These are phyloP conservation scores for Stratiomys singularior DNA, from an alignment of 2,888 invertebrate species.

Conservation along the genomic window DNA sequence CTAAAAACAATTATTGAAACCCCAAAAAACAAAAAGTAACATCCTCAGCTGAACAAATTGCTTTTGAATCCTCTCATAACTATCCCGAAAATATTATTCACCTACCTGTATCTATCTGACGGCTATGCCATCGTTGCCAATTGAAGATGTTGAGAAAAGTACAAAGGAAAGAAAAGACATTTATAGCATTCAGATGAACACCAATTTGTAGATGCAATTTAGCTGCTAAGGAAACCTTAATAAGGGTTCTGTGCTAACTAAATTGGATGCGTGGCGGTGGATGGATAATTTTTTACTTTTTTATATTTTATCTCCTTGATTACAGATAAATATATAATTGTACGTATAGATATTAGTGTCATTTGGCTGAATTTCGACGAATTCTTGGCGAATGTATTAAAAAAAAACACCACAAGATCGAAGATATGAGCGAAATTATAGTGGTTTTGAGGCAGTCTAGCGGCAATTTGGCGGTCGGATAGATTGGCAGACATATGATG, in stretches of 20 bases:
- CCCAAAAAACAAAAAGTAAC: no score
- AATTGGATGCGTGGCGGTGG: conserved; percentile 4
- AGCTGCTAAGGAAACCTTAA: neutral
- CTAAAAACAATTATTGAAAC: no score
- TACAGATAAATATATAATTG: no score
- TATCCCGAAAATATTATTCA: no score
- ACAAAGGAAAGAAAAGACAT: no score
- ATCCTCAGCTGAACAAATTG: no score
- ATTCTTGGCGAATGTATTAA: neutral
- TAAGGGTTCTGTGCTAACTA: neutral
- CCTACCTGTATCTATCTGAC: no score
- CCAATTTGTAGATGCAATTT: conserved; percentile 1
- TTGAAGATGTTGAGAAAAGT: no score
- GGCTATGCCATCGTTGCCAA: neutral
- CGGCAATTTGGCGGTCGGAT: no score
- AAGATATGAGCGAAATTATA: neutral
- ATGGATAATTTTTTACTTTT: neutral
- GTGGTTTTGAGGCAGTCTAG: neutral
- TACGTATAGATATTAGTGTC: neutral
- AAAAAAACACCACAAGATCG: neutral
- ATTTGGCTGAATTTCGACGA: neutral
- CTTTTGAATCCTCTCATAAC: no score
- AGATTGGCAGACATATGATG: no score
- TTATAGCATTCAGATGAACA: neutral
- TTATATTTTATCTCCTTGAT: neutral